phyloP scores from a whole-genome alignment of 2,113 vertebrate species.

The Boulengeromyrus knoepffleri region DNA sequence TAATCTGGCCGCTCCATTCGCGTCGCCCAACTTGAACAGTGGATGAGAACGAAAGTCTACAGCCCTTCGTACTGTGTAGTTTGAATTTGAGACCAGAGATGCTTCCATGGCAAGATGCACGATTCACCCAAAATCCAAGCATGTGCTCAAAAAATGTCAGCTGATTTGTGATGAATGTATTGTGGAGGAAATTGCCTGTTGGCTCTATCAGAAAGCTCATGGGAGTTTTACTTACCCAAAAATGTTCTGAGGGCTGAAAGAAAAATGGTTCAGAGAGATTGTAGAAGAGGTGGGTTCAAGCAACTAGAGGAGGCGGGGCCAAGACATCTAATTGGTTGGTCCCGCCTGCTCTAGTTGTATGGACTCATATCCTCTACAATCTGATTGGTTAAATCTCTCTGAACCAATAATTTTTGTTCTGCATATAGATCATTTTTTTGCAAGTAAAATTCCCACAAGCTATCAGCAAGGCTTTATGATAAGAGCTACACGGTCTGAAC shows the following conservation, averaged over 20 bases:
- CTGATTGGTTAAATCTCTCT: too few relatives aligned
- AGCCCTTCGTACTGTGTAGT: not conserved
- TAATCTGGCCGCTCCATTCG: not conserved
- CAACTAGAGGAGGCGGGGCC: too few relatives aligned
- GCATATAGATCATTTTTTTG: too few relatives aligned
- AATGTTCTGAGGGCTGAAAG: too few relatives aligned
- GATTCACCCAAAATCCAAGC: not conserved
- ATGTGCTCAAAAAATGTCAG: not conserved
- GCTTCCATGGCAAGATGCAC: not conserved
- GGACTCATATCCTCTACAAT: too few relatives aligned
- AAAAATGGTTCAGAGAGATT: too few relatives aligned
- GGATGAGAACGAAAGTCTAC: not conserved
- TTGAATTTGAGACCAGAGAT: not conserved
- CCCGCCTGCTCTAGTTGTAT: too few relatives aligned
- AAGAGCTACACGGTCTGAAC: not conserved
- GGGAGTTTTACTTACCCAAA: too few relatives aligned
- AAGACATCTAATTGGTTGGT: too few relatives aligned
- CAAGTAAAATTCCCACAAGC: too few relatives aligned
- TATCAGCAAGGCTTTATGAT: not conserved
- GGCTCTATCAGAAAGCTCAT: not conserved
- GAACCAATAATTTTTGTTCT: too few relatives aligned
- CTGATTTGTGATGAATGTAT: not conserved
- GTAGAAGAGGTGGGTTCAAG: too few relatives aligned
- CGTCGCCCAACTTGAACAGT: not conserved
- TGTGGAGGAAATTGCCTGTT: not conserved